Base-by-base conservation (phyloP, 92 coral and sea anemone genomes). In the Zoanthus sociatus region DNA sequence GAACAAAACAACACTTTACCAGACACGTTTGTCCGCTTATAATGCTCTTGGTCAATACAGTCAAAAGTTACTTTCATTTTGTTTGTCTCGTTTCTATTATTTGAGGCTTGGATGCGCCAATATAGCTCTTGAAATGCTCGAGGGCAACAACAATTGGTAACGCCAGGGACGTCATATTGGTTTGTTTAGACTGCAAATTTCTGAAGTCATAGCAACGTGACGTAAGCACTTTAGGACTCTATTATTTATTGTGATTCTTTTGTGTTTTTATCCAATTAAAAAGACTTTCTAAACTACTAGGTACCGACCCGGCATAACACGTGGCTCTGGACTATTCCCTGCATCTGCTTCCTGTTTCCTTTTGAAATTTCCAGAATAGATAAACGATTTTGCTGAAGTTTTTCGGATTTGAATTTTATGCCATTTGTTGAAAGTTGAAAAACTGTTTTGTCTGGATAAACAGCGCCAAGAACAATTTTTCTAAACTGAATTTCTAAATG, bases 21-120 rank as follows among this genome's bases (percentile, higher is more conserved):
- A 71, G 75, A 71, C 75, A 71, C 44, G 45, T 73, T 73, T 73
- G 78, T 73, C 78, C 54, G 53, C 78, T 73, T 42, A 73, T 73
- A 42, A 45, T 6, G 14, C 30, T 73, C 54, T 45, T 42, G 78
- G 15, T 73, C 16, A 45, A 73, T 42, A 73, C 17, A 73, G 53
- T 20, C 53, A 73, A 73, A 16, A 26, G 54, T 73, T 73, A 2
- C 44, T 21, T 44, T 73, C 56, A 73, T 45, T 73, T 73, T 45
- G 6, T 73, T 73, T 73, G n/a, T 42, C 53, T 73, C 54, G 53
- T 17, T 42, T 73, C 26, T 73, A 15, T 73, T 42, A 42, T 45
- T 73, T 73, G 78, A 73, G 54, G 54, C 54, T 18, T 73, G 44
- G 26, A 73, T 73, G 53, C 54, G 56, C 78, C 75, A 71, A 71